Percentiles rank a stretch among this genome's conserved stretches.
phyloP scores from a whole-genome alignment of 1,140 invertebrate species.

The Drosophila albomicans region DNA sequence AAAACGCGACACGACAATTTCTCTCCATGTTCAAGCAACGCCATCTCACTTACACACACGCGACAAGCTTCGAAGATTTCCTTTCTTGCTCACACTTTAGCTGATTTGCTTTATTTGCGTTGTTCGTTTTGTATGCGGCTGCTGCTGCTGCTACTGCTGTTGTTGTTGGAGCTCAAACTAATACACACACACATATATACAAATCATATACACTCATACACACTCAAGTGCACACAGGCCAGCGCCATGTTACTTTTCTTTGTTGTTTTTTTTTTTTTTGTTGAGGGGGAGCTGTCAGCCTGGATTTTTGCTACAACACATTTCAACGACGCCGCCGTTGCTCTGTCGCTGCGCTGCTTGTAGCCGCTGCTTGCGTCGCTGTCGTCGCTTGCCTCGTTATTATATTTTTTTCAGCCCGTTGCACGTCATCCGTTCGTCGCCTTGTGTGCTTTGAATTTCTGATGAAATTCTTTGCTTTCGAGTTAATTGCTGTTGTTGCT shows the following conservation, averaged over 20 bases:
- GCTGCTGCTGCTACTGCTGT: conserved; percentile 11
- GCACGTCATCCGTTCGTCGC: conserved; percentile 71
- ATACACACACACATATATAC: conserved; percentile 32
- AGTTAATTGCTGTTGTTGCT: conserved; percentile 72
- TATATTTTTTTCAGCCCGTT: conserved; percentile 50
- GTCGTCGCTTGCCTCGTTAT: conserved; percentile 47
- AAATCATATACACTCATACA: conserved; percentile 22
- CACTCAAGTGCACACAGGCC: conserved; percentile 11
- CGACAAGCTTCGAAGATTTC: conserved; percentile 2
- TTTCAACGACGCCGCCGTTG: conserved; percentile 58
- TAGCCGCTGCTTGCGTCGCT: conserved; percentile 38
- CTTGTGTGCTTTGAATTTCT: conserved; percentile 82
- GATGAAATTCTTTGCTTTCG: conserved; percentile 84
- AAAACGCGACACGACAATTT: conserved; percentile 75
- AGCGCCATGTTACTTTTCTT: conserved; percentile 75
- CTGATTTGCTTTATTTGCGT: conserved; percentile 60
- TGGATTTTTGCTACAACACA: conserved; percentile 68
- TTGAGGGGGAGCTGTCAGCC: conserved; percentile 76
- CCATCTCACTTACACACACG: conserved; percentile 42
- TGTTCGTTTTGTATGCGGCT: conserved; percentile 55
- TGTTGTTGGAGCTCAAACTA: conserved; percentile 38
- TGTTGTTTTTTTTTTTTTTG: conserved; percentile 58
- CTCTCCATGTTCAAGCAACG: conserved; percentile 51
- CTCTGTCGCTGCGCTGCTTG: conserved; percentile 6
- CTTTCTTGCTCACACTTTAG: conserved; percentile 39